Evolutionary conservation across 2,113 vertebrate genomes (phyloP).

Genomic region (Genyomyrus donnyi): DNA sequence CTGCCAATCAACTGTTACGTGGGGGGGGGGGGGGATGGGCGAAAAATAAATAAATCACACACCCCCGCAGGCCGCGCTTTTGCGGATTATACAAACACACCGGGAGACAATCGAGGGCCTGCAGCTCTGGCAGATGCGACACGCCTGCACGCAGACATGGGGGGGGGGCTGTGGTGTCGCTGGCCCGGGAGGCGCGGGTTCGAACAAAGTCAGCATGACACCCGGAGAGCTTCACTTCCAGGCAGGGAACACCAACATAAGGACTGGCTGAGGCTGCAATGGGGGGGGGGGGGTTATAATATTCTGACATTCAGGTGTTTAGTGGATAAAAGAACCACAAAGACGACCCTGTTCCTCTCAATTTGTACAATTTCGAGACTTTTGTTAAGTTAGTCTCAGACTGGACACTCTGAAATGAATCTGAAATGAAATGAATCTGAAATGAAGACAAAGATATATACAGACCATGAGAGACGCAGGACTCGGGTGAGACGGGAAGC

Average conservation of each 20-base stretch:
- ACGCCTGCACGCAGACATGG: no score
- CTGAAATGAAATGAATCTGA: not conserved
- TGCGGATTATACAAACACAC: constrained; percentile 5
- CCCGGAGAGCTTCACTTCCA: not conserved
- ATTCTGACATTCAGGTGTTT: not conserved
- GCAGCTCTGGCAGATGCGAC: constrained; percentile 10
- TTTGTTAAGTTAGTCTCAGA: not conserved
- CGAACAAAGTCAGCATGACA: not conserved
- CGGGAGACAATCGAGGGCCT: constrained; percentile 7
- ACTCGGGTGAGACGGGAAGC: not conserved
- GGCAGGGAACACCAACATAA: not conserved
- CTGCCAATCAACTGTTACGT: not conserved
- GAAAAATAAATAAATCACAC: constrained; percentile 22
- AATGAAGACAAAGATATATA: not conserved
- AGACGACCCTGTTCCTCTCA: not conserved
- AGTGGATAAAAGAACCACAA: not conserved
- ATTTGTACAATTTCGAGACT: not conserved
- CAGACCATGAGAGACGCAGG: not conserved
- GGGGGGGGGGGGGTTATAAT: not conserved
- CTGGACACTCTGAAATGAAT: not conserved
- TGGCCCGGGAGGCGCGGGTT: not conserved
- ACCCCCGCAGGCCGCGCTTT: not conserved
- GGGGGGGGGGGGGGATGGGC: not conserved
- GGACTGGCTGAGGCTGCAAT: not conserved
- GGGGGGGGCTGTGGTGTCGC: not conserved